These are phyloP conservation scores for Scrobipalpa costella DNA, from an alignment of 2,888 invertebrate genomes.

Conservation along the genomic window DNA sequence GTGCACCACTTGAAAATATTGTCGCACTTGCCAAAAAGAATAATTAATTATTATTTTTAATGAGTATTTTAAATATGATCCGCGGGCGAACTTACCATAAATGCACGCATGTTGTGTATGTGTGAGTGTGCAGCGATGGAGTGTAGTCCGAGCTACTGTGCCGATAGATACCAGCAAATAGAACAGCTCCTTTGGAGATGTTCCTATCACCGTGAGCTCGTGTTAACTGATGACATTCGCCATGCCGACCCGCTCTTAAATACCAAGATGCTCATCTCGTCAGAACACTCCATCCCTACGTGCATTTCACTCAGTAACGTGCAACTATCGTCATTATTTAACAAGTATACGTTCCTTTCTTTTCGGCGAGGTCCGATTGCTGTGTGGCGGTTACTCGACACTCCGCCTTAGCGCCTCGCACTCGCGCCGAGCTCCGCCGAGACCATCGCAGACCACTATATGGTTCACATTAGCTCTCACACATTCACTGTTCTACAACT, in stretches of 20 bases:
- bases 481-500: too few relatives aligned
- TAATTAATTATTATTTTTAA: slow-evolving; percentile 42
- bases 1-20: slow-evolving; percentile 39
- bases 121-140: slow-evolving; percentile 30
- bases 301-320: slow-evolving; percentile 75
- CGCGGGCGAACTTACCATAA: slow-evolving; percentile 73
- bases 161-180: slow-evolving; percentile 44
- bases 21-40: slow-evolving; percentile 24
- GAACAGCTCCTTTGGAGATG: slow-evolving; percentile 68
- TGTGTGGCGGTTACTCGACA: slow-evolving; percentile 63
- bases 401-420: slow-evolving; percentile 60
- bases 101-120: slow-evolving; percentile 70
- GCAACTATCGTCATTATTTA: slow-evolving; percentile 79
- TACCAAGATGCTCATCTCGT: slow-evolving; percentile 78
- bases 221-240: slow-evolving; percentile 80
- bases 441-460: too few relatives aligned
- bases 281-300: slow-evolving; percentile 78
- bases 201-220: slow-evolving; percentile 67
- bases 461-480: too few relatives aligned
- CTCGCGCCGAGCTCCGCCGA: slow-evolving; percentile 43
- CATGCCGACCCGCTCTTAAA: slow-evolving; percentile 76
- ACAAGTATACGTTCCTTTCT: slow-evolving; percentile 76
- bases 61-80: slow-evolving; percentile 36
- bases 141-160: slow-evolving; percentile 51
- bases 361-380: slow-evolving; percentile 66